Conservation (phyloP, 2,888 invertebrate species). For the Plagiodera versicolora region DNA sequence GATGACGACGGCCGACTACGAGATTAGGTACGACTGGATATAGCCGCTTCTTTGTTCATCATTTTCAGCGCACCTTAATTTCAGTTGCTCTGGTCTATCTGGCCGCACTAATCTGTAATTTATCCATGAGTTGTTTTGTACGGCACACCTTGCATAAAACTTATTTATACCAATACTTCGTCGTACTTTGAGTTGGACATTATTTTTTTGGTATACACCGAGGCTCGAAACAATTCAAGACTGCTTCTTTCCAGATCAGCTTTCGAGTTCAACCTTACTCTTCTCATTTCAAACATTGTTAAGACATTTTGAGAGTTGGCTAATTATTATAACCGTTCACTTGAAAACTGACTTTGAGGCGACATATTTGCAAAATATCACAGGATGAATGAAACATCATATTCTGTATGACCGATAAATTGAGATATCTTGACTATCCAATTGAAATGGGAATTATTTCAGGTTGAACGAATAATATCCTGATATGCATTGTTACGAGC, state of each 20-base stretch:
- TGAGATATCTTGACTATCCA: too few species aligned
- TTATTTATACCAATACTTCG: constrained; percentile 36
- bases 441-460: too few species aligned
- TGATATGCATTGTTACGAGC: constrained; percentile 13
- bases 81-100: constrained; percentile 63
- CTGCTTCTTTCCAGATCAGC: constrained; percentile 3
- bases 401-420: too few species aligned
- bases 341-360: too few species aligned
- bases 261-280: not conserved
- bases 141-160: constrained; percentile 61
- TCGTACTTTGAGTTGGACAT: constrained; percentile 36
- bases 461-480: not conserved
- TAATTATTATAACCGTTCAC: too few species aligned
- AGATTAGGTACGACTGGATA: constrained; percentile 52
- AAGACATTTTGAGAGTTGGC: not conserved
- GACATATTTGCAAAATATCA: too few species aligned
- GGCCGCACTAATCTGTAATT: constrained; percentile 55
- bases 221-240: constrained; percentile 28
- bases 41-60: constrained; percentile 67
- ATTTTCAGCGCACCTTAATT: constrained; percentile 73
- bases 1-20: constrained; percentile 20
- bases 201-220: constrained; percentile 28
- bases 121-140: constrained; percentile 64
- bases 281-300: not conserved
- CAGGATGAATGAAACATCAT: too few species aligned